Evolutionary conservation across 2,888 invertebrate genomes (phyloP), one percentile per base, ranked within the genome.

Genomic region (Chymomyza caudatula): DNA sequence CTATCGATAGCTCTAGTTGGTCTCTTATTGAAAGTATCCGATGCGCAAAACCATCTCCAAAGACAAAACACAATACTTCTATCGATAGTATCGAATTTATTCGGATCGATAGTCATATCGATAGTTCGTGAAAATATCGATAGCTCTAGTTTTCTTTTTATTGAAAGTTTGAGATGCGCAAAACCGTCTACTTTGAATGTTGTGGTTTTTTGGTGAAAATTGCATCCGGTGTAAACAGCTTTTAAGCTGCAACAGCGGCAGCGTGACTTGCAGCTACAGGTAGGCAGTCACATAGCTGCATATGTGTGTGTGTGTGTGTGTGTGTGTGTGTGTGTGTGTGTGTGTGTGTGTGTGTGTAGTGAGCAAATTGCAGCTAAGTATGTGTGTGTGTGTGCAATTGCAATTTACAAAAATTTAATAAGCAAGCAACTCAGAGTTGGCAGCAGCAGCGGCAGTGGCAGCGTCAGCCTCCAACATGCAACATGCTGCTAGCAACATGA

Each of bases 341-440:
- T 76, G 53, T 67, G 62, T 60, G 56, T 74, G 60, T 79, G 64
- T 63, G 52, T 55, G 51, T 52, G 17, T 58, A 22, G n/a, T 53
- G 53, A 25, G 37, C 19, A 54, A 54, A 54, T 54, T 54, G 17
- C 15, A 54, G 5, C 11, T 3, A 29, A 22, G 15, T 58, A 8
- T 44, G 25, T n/a, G 43, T 23, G 56, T 56, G 11, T 23, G 6
- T 49, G 29, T 58, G 49, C 23, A 17, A 17, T 60, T 63, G 63
- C 57, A 64, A 58, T 64, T 71, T 71, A 71, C 69, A 76, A 71
- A 77, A 73, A 75, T 77, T 74, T 79, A 81, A 81, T 82, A 82
- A 78, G 83, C 78, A 63, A 52, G 57, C 68, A 60, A 37, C 60
- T 52, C 29, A 47, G 47, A 47, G 47, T 47, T 47, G 15, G 19